phyloP scores from a whole-genome alignment of 1,140 invertebrate genomes.

The Drosophila kepulauana region DNA sequence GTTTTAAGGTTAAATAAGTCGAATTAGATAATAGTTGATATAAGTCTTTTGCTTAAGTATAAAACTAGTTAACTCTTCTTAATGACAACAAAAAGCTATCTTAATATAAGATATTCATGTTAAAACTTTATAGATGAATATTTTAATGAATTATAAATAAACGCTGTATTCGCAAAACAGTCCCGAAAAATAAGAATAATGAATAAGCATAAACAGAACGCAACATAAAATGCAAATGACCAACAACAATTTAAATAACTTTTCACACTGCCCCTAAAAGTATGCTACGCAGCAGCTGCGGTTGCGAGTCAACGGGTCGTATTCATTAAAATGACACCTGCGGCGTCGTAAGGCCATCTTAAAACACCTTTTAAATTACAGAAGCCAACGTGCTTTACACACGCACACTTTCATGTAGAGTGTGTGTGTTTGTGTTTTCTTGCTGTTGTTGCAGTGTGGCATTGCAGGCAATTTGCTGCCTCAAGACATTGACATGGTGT shows the following conservation, averaged over 20 bases:
- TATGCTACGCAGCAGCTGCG: constrained; percentile 27
- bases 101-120: too few species aligned
- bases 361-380: constrained; percentile 39
- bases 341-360: constrained; percentile 55
- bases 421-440: constrained; percentile 25
- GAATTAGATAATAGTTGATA: too few species aligned
- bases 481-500: constrained; percentile 72
- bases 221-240: too few species aligned
- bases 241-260: neutral
- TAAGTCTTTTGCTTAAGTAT: too few species aligned
- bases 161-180: too few species aligned
- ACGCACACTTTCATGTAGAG: constrained; percentile 17
- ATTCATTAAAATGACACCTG: constrained; percentile 72
- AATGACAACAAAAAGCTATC: too few species aligned
- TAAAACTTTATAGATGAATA: too few species aligned
- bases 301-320: neutral
- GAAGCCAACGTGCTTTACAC: constrained; percentile 47
- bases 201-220: too few species aligned
- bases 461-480: constrained; percentile 61
- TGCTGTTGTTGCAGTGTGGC: constrained; percentile 23
- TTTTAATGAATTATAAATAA: too few species aligned
- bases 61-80: too few species aligned
- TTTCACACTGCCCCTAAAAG: constrained; percentile 13
- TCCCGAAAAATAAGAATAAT: too few species aligned
- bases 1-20: too few species aligned